A percentile compares a stretch with the other conserved stretches of the same genome.
Evolutionary conservation across 2,113 vertebrate genomes (phyloP).

Genomic region (Actenoides lindsayi): DNA sequence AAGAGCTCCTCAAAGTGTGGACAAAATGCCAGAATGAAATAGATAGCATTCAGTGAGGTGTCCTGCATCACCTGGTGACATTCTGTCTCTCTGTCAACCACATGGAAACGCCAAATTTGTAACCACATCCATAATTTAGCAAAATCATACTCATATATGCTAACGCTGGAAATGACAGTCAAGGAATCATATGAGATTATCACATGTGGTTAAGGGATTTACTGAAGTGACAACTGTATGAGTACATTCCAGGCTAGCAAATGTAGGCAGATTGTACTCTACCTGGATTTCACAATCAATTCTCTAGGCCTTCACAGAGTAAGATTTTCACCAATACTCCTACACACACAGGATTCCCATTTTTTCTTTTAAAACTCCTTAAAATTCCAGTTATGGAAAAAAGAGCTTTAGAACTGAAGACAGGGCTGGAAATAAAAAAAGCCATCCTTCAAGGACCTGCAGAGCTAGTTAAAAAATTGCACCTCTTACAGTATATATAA

Average conservation of each 20-base stretch:
- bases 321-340: background rate
- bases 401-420: background rate
- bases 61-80: background rate
- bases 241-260: background rate
- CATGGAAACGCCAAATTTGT: background rate
- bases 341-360: background rate
- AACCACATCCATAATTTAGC: background rate
- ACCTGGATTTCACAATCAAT: background rate
- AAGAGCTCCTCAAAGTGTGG: background rate
- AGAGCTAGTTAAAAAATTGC: background rate
- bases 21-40: rapidly evolving
- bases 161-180: background rate
- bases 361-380: background rate
- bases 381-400: background rate
- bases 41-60: background rate
- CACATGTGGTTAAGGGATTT: background rate
- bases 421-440: background rate
- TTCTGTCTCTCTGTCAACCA: background rate
- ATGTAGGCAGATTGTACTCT: background rate
- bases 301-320: background rate
- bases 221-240: background rate
- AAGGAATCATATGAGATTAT: background rate
- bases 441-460: background rate
- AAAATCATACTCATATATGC: background rate
- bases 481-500: background rate